Evolutionary conservation across 2,113 vertebrate species (phyloP), one percentile per base, ranked within the genome.

Genomic region (Jacana jacana): DNA sequence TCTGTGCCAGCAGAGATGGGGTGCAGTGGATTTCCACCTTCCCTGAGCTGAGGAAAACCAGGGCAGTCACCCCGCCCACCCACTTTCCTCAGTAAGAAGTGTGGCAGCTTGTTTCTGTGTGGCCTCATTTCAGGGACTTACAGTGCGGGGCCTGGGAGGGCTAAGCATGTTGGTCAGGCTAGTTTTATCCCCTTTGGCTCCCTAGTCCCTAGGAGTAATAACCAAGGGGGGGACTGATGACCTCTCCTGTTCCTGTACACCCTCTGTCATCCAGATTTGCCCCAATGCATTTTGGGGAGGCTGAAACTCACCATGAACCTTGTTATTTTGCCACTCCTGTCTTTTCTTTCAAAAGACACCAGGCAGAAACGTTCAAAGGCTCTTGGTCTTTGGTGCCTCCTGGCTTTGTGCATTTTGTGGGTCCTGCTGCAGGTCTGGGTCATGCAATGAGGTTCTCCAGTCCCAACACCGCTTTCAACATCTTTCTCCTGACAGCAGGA

Each of bases 391-490:
- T 0, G 0, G 2, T 49, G 19, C 11, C 2, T 77, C 7, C 46
- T 40, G 24, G 20, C 30, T 81, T 37, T n/a, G 16, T 60, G 39
- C 11, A 2, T 68, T 39, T 51, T 2, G 2, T 35, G 23, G 17
- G 10, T 48, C 51, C 19, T 57, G 31, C 55, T 48, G 54, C 69
- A 54, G 69, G 31, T 80, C 37, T 30, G 44, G 35, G 4, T n/a
- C 19, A 5, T 8, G 1, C 39, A 2, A 10, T 6, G 37, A 57
- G 39, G 24, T 80, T 68, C 23, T 61, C 25, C 51, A 44, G 27
- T 30, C 22, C 28, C 24, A 19, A 1, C 4, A 5, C 11, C 10
- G 7, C 51, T 71, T 63, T 60, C 30, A 22, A 31, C 4, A 0
- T 3, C 3, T 39, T 78, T 20, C 30, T 61, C 13, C 51, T 4